Base-by-base conservation (phyloP, 2,113 vertebrate genomes). In the Cranoglanis bouderius region DNA sequence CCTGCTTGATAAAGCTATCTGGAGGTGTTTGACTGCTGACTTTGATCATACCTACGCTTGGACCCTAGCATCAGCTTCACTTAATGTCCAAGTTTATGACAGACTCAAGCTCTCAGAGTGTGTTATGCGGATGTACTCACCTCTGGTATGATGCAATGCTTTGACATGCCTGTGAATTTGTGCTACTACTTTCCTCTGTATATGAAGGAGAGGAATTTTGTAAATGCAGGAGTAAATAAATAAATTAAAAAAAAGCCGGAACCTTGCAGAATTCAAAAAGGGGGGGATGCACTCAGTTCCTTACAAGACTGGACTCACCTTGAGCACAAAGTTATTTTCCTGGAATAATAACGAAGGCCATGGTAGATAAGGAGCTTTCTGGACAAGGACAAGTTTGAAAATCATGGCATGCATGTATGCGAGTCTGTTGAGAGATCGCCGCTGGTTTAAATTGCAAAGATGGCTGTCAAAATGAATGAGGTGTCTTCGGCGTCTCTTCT, bases 371-470 rank as follows among this genome's bases (percentile, higher is more conserved):
- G 90, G 83, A 86, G 90, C 90, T 84, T 49, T 12, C 70, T 57
- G 40, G 59, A 91, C 88, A 91, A 91, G 90, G 90, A 91, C 90
- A 86, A 86, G 90, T 89, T 89, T 89, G 86, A 89, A 89, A 91
- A 91, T 91, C 86, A 87, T 46, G 82, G 63, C 77, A 86, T 89
- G 88, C 61, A 85, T 88, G 89, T 91, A 88, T 63, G 49, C 57
- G 43, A 72, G 85, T 84, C 88, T 91, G 85, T 84, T 86, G 90
- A 91, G 88, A 88, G 83, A 91, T 89, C 88, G 61, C 86, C 19
- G 83, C 53, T 86, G 88, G 88, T 89, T 91, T 89, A 91, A 91
- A 89, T 91, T 91, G 88, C 90, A 91, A 91, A 91, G 88, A 89
- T 88, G 90, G 87, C 86, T 53, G 86, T 91, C 86, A 67, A 32